phyloP scores from a whole-genome alignment of 2,113 vertebrate species.

The Gnathonemus echidnorhynchus region DNA sequence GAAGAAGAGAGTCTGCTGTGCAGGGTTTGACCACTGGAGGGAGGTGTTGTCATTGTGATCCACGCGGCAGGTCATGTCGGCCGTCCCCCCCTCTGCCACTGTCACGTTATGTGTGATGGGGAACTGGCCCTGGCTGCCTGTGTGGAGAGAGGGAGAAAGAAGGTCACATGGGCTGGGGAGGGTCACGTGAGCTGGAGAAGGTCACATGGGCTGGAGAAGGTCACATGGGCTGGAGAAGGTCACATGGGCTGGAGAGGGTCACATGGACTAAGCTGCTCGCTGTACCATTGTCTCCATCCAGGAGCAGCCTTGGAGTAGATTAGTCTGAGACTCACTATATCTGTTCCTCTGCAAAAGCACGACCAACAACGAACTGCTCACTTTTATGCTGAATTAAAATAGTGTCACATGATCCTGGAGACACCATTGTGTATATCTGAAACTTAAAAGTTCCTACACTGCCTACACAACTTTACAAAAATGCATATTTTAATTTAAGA shows the following conservation, averaged over 20 bases:
- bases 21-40: conserved; percentile 99
- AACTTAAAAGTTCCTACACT: not conserved
- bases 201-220: not conserved
- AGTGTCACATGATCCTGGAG: not conserved
- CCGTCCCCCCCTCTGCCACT: conserved; percentile 72
- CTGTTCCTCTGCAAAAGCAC: not conserved
- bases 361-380: not conserved
- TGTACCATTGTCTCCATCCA: not conserved
- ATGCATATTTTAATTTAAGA: not conserved
- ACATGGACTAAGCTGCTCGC: not conserved
- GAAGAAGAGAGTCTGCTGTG: conserved; percentile 81
- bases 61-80: conserved; percentile 75
- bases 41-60: conserved; percentile 99
- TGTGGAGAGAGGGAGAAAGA: not conserved
- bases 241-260: conserved; percentile 18
- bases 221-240: not conserved
- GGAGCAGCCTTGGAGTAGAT: not conserved
- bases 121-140: conserved; percentile 76
- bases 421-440: not conserved
- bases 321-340: not conserved
- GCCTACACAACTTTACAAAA: not conserved
- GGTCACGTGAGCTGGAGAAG: not conserved
- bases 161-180: conserved; percentile 19
- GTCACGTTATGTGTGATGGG: conserved; percentile 75
- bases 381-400: not conserved